Percentiles rank a stretch among this genome's conserved stretches.
These are phyloP conservation scores for Emydura subglobosa DNA, from an alignment of 2,113 vertebrate species.

Conservation along the genomic window DNA sequence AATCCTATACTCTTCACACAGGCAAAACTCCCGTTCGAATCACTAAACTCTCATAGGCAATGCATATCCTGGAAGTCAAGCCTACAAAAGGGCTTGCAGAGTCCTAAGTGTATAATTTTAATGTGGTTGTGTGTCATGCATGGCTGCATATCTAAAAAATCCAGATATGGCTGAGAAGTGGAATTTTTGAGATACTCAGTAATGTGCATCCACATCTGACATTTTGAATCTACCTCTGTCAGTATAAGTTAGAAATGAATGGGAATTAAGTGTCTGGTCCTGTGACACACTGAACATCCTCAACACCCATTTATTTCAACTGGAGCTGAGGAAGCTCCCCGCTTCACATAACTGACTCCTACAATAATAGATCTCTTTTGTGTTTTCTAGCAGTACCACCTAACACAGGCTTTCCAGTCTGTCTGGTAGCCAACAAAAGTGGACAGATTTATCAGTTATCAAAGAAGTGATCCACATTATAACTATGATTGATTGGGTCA, in stretches of 20 bases:
- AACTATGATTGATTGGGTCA: background rate
- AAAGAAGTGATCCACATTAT: background rate
- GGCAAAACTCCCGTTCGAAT: background rate
- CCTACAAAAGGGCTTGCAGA: background rate
- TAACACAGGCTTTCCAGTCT: background rate
- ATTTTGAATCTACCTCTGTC: background rate
- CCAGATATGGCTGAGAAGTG: background rate
- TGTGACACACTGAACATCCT: background rate
- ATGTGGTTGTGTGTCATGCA: background rate
- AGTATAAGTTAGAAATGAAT: background rate
- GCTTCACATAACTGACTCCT: background rate
- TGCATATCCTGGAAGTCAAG: background rate
- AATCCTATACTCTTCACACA: background rate
- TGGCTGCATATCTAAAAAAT: background rate
- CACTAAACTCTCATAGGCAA: background rate
- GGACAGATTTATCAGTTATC: background rate
- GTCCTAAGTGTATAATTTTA: background rate
- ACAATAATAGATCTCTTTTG: background rate
- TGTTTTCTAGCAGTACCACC: background rate
- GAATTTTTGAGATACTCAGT: background rate
- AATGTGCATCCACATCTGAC: background rate
- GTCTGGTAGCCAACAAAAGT: background rate
- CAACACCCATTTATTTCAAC: background rate
- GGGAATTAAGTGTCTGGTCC: background rate
- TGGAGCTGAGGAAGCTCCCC: background rate